Conservation (phyloP, 2,797 vertebrate species). For the Sebastes trivittatus region DNA sequence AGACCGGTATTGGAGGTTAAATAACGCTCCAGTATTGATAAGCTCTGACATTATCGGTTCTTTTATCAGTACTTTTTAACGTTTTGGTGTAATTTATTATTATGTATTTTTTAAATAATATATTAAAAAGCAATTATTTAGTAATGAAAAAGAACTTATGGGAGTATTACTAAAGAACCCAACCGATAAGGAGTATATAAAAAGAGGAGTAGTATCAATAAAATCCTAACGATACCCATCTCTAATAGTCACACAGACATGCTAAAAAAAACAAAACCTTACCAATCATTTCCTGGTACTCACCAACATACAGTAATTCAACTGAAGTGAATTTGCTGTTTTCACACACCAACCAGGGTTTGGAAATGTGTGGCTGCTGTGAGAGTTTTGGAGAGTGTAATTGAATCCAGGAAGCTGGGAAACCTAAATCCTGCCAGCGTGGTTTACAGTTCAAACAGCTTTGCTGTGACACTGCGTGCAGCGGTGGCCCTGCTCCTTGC, state of each 20-base stretch:
- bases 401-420: constrained; percentile 56
- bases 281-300: neutral
- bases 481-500: constrained; percentile 12
- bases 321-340: neutral
- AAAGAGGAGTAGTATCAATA: no score
- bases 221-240: no score
- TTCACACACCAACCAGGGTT: neutral
- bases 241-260: neutral
- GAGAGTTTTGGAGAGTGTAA: constrained; percentile 41
- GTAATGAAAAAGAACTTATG: no score
- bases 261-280: neutral
- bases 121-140: no score
- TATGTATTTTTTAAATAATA: no score
- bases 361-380: constrained; percentile 17
- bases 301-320: neutral
- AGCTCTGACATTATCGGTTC: no score
- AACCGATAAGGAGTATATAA: no score
- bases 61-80: no score
- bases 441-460: constrained; percentile 51
- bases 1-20: no score
- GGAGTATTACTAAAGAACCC: no score
- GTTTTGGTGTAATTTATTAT: no score
- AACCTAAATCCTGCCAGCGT: constrained; percentile 48
- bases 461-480: constrained; percentile 35
- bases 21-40: no score